Percentiles rank a stretch among this genome's conserved stretches.
These are phyloP conservation scores for Selene dorsalis DNA, from an alignment of 2,797 vertebrate genomes.

Conservation along the genomic window DNA sequence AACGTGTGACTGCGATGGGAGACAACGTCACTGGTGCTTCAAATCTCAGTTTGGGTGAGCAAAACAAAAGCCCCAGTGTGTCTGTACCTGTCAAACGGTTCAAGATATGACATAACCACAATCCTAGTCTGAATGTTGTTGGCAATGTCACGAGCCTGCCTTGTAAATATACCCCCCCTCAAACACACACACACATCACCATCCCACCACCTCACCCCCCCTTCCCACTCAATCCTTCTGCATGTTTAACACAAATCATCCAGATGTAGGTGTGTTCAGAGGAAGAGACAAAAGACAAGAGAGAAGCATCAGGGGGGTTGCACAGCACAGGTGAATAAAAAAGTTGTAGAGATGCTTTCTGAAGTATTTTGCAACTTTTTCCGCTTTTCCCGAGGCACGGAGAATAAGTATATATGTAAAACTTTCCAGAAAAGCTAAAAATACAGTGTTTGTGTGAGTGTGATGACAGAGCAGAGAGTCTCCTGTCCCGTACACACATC, in stretches of 20 bases:
- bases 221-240: conserved; percentile 15
- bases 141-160: conserved; percentile 36
- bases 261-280: conserved; percentile 36
- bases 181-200: too few relatives aligned
- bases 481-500: conserved; percentile 20
- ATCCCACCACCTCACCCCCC: background rate
- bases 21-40: conserved; percentile 20
- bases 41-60: conserved; percentile 22
- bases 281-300: conserved; percentile 22
- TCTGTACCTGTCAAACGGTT: conserved; percentile 45
- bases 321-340: conserved; percentile 14
- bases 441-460: conserved; percentile 19
- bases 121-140: conserved; percentile 72
- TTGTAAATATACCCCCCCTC: background rate
- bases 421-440: conserved; percentile 50
- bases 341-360: conserved; percentile 20
- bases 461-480: conserved; percentile 11
- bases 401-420: conserved; percentile 3
- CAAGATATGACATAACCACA: conserved; percentile 29
- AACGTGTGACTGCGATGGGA: conserved; percentile 38
- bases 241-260: conserved; percentile 29
- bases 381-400: background rate
- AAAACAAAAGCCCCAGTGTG: conserved; percentile 61
- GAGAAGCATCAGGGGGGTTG: conserved; percentile 2
- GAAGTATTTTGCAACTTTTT: conserved; percentile 11